Base-by-base conservation (phyloP, 2,113 vertebrate genomes). In the Axis porcinus region DNA sequence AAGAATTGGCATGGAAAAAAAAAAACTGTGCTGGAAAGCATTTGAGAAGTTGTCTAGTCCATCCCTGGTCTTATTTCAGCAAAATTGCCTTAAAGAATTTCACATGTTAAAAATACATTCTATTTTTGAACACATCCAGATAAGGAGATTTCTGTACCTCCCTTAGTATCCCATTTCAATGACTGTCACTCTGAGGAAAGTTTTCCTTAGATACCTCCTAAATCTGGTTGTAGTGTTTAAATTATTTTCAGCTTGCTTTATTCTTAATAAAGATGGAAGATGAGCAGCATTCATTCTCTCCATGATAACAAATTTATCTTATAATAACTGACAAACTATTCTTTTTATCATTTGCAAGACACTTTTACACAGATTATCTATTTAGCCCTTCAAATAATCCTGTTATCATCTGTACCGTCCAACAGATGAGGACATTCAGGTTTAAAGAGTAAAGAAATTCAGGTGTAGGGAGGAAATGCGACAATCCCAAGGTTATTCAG, bases 71-170 rank as follows among this genome's bases (percentile, higher is more conserved):
- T 94, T 91, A 93, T 67, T 86, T 89, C 64, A 87, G 45, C 17
- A 94, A 94, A 97, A 95, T 0, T 86, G 62, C 60, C n/a, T 84
- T 93, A 58, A 88, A 93, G 40, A 94, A 97, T 84, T 95, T 89
- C 40, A 91, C 36, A 52, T 93, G 33, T 94, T 83, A 96, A 97
- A 95, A 98, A 93, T 58, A 84, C 28, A 83, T 94, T 91, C 91
- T 97, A 76, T 95, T 96, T 98, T 85, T 94, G 11, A 95, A 93
- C 88, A 93, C 55, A 74, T 36, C 21, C 91, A 90, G 96, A 81
- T 64, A 96, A 91, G 93, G 74, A 94, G 57, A 89, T 93, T 54
- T 92, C 40, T 96, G 55, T 92, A 81, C 58, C 40, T 96, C 55
- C 52, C 57, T 58, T 83, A 33, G 33, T 43, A 91, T 93, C 79